Evolutionary conservation across 2,888 invertebrate genomes (phyloP).

Genomic region (Polydrusus pterygomalis): DNA sequence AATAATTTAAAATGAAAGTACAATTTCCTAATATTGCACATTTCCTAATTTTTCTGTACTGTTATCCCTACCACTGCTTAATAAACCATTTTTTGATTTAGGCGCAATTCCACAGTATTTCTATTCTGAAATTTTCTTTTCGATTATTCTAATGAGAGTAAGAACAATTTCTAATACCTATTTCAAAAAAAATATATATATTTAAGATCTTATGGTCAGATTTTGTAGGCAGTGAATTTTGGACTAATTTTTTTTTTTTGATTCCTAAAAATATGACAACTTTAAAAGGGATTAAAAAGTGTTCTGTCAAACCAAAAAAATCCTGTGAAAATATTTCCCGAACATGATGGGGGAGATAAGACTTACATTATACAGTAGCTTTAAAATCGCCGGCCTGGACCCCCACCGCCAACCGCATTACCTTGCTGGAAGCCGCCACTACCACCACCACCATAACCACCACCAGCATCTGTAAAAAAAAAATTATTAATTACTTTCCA

Average conservation of each 20-base stretch:
- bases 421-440: constrained; percentile 70
- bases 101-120: background rate
- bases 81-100: background rate
- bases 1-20: too few relatives aligned
- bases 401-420: constrained; percentile 64
- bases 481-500: background rate
- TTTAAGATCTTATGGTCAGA: too few relatives aligned
- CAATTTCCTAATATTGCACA: too few relatives aligned
- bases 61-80: background rate
- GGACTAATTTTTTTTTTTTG: background rate
- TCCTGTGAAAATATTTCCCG: background rate
- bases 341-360: background rate
- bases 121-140: too few relatives aligned
- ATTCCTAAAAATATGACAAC: too few relatives aligned
- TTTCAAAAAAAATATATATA: background rate
- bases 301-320: background rate
- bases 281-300: too few relatives aligned
- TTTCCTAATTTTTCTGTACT: background rate
- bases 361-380: constrained; percentile 21
- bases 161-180: background rate
- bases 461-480: constrained; percentile 63
- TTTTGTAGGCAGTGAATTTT: background rate
- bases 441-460: constrained; percentile 68
- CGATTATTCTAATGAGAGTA: background rate
- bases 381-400: constrained; percentile 57